These are phyloP conservation scores for Antheraea assamensis DNA, from an alignment of 2,888 invertebrate genomes.

Conservation along the genomic window DNA sequence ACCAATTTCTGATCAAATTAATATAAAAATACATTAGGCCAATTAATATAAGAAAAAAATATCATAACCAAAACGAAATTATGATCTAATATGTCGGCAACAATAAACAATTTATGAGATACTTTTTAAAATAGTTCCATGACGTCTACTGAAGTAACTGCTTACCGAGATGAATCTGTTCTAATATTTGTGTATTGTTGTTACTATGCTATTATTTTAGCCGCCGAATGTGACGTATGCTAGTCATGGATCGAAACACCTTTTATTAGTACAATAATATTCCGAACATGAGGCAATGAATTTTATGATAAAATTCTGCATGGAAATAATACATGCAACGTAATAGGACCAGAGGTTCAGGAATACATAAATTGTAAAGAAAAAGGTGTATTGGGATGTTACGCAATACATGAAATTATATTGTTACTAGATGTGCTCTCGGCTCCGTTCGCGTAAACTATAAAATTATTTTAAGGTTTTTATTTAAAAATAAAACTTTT, in stretches of 20 bases:
- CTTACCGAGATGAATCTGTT: conserved; percentile 4
- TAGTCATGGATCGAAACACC: not conserved
- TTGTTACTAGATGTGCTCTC: too few species aligned
- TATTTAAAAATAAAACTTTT: too few species aligned
- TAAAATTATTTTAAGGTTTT: too few species aligned
- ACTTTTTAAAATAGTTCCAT: conserved; percentile 1
- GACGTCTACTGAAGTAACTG: conserved; percentile 6
- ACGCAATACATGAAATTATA: too few species aligned
- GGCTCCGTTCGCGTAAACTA: too few species aligned
- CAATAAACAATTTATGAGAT: conserved; percentile 10
- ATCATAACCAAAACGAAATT: not conserved
- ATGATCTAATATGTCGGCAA: not conserved
- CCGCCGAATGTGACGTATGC: not conserved
- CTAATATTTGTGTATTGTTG: not conserved
- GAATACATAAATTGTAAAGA: too few species aligned
- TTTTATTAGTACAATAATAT: not conserved
- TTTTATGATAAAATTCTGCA: too few species aligned
- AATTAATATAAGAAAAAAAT: not conserved
- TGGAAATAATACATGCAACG: too few species aligned
- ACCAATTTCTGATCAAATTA: not conserved
- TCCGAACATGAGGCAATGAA: too few species aligned
- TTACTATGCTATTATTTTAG: not conserved
- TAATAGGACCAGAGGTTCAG: too few species aligned
- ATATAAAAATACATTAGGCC: not conserved
- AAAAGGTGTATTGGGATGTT: too few species aligned